Evolutionary conservation across 2,113 vertebrate genomes (phyloP), one percentile per base, ranked within the genome.

Genomic region (Pachypanchax playfairii): DNA sequence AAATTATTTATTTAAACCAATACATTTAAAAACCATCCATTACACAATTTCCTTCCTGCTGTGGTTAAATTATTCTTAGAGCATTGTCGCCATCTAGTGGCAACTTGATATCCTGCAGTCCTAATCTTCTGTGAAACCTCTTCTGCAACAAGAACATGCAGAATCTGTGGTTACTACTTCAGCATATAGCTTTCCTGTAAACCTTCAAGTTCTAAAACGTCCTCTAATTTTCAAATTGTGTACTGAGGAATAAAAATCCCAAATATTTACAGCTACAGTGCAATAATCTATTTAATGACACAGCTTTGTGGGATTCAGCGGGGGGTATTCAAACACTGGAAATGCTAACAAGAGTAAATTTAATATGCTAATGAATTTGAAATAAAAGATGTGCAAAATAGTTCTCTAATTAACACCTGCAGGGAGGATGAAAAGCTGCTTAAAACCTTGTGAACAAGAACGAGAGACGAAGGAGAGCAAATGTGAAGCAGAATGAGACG

Each of bases 41-140:
- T 43, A 44, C 47, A 8, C 26, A 42, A 44, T 24, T 33, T 36
- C 26, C 22, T 31, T 54, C 15, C 44, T 15, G n/a, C 9, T 33
- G 31, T 20, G 25, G 14, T 43, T 8, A 17, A 33, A 1, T 47
- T 4, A 62, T 84, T 46, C 24, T 66, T 72, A 41, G 39, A 56
- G 55, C 47, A 3, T 12, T 8, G 20, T 58, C 55, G 57, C 84
- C 89, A 82, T 80, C 89, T 90, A 77, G 85, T 77, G 88, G 81
- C n/a, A 38, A 33, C 22, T 33, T 33, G 31, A 7, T 20, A 58
- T 13, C 0, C 13, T 26, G 57, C 53, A 65, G 12, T 6, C 6
- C 21, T 21, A 13, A 39, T 47, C 17, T 29, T 8, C 31, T 31
- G 5, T 54, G 44, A 47, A 22, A 46, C 51, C 22, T 62, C 35